Conservation (phyloP, 2,888 invertebrate species). For the Pterostichus niger region DNA sequence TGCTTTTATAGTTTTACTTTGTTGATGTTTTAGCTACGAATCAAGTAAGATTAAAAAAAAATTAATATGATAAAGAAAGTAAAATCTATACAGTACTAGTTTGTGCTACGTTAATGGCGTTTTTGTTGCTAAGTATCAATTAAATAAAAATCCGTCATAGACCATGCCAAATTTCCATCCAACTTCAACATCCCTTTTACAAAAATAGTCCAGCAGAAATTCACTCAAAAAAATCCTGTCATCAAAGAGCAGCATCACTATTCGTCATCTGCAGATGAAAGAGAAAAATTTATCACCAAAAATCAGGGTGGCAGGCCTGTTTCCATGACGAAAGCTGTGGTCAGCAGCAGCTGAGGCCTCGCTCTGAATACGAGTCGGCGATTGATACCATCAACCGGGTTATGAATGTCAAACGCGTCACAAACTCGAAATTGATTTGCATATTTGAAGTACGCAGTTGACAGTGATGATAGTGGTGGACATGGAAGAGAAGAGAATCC, state of each 20-base stretch:
- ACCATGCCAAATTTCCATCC: too few species aligned
- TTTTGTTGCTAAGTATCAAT: too few species aligned
- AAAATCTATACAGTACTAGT: too few species aligned
- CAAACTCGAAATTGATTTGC: slow-evolving; percentile 49
- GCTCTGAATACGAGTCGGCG: slow-evolving; percentile 5
- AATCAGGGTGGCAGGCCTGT: slow-evolving; percentile 25
- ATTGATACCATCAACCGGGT: slow-evolving; percentile 51
- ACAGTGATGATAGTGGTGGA: not conserved
- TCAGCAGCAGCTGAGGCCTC: slow-evolving; percentile 23
- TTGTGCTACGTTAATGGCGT: too few species aligned
- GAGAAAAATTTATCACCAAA: slow-evolving; percentile 49
- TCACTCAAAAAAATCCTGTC: slow-evolving; percentile 11
- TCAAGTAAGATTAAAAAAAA: too few species aligned
- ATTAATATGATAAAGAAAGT: too few species aligned
- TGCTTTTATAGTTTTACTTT: too few species aligned
- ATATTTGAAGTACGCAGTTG: slow-evolving; percentile 34
- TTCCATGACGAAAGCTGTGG: slow-evolving; percentile 36
- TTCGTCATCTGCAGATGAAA: slow-evolving; percentile 33
- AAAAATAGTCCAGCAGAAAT: slow-evolving; percentile 3
- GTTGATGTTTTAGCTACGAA: too few species aligned
- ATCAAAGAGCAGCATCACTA: slow-evolving; percentile 7
- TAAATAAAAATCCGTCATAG: too few species aligned
- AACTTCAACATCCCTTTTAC: not conserved
- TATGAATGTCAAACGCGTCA: slow-evolving; percentile 59
- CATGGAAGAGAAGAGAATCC: not conserved